These are phyloP conservation scores for Eclectus roratus DNA, from an alignment of 2,113 vertebrate genomes.

Conservation along the genomic window DNA sequence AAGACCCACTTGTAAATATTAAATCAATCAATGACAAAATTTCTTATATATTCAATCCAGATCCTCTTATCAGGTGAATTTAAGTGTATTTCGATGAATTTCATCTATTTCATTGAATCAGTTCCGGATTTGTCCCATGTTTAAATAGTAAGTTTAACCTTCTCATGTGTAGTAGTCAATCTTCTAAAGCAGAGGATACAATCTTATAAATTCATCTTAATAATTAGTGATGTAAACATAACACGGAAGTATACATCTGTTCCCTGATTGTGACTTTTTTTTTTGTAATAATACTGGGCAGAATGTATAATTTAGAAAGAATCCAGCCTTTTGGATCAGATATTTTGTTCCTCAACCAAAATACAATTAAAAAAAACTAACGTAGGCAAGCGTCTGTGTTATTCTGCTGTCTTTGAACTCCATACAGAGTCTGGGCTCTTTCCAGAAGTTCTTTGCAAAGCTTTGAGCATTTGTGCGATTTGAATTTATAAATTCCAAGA, in stretches of 20 bases:
- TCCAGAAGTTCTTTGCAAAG: slow-evolving; percentile 52
- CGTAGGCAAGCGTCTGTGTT: slow-evolving; percentile 35
- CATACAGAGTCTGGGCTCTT: slow-evolving; percentile 41
- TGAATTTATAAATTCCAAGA: slow-evolving; percentile 66
- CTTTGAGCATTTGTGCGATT: slow-evolving; percentile 69
- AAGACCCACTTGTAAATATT: not conserved
- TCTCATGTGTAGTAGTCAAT: not conserved
- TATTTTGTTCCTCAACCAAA: slow-evolving; percentile 55
- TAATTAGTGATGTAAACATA: not conserved
- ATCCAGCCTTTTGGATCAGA: slow-evolving; percentile 14
- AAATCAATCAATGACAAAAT: not conserved
- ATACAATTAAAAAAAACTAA: not conserved
- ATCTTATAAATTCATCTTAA: not conserved
- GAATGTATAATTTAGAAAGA: not conserved
- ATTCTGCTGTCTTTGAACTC: slow-evolving; percentile 57
- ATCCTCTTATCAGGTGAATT: not conserved
- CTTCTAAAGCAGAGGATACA: not conserved
- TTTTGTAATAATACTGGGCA: not conserved
- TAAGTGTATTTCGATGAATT: not conserved
- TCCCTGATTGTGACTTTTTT: not conserved
- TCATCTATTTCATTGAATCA: not conserved
- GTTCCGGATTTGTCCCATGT: not conserved
- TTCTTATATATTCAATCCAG: not conserved
- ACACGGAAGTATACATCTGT: not conserved
- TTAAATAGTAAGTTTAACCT: not conserved